Percentiles rank a stretch among this genome's conserved stretches.
Evolutionary conservation across 2,797 vertebrate species (phyloP).

Genomic region (Distichodus sexfasciatus): DNA sequence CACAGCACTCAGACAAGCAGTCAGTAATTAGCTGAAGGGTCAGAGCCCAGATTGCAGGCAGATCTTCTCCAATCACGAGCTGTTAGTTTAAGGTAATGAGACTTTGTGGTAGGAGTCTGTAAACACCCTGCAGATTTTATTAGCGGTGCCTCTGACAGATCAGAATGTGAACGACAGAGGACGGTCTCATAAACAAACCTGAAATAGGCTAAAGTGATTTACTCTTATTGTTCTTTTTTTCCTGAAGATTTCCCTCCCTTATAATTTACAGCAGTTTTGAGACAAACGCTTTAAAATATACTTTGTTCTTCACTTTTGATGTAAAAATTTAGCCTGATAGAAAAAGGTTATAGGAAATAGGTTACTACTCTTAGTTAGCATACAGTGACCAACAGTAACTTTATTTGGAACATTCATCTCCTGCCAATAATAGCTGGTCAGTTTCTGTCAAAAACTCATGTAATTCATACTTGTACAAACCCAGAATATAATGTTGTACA

Average conservation of each 20-base stretch:
- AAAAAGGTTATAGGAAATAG: no score
- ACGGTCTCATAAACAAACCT: neutral
- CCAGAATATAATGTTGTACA: no score
- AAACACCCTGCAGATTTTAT: conserved; percentile 35
- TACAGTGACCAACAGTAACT: no score
- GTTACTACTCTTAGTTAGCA: no score
- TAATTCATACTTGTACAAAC: no score
- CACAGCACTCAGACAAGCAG: conserved; percentile 49
- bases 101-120: conserved; percentile 18
- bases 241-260: neutral
- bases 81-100: conserved; percentile 47
- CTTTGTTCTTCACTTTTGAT: neutral
- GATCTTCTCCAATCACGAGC: conserved; percentile 57
- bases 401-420: no score
- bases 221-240: neutral
- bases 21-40: conserved; percentile 64
- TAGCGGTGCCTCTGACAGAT: neutral
- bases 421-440: no score
- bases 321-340: no score
- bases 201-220: neutral
- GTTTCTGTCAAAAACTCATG: no score
- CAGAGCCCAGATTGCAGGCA: conserved; percentile 60
- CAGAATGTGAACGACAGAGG: conserved; percentile 1
- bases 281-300: neutral
- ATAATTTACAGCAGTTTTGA: neutral